Evolutionary conservation across 2,113 vertebrate species (phyloP).

Genomic region (Desmodus rotundus): DNA sequence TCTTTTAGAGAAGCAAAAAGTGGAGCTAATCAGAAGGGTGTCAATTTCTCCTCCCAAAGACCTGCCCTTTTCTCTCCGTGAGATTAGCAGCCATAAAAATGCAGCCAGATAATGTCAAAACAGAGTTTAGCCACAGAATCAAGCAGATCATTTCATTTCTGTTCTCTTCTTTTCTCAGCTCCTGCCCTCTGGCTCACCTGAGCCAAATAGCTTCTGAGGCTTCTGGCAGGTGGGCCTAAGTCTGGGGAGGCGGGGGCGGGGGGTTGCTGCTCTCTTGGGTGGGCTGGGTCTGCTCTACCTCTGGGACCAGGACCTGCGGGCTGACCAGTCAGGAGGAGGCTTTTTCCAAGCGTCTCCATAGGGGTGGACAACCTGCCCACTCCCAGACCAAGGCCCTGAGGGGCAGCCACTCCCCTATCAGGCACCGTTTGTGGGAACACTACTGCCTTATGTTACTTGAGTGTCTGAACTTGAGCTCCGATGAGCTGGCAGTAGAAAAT

Average conservation of each 20-base stretch:
- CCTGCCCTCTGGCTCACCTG: not conserved
- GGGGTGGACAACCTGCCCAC: not conserved
- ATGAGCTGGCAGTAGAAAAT: not conserved
- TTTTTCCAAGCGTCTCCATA: not conserved
- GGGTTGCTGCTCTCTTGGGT: not conserved
- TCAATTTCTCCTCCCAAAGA: not conserved
- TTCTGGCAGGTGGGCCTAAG: not conserved
- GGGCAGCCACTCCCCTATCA: fast-evolving
- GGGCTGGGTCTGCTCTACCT: not conserved
- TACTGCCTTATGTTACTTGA: not conserved
- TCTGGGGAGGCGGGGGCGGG: not conserved
- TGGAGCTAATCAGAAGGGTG: not conserved
- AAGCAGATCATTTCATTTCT: not conserved
- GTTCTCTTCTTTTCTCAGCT: not conserved
- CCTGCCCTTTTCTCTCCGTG: not conserved
- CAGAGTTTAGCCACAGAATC: not conserved
- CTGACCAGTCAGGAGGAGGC: not conserved
- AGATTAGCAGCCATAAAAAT: not conserved
- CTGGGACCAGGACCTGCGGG: not conserved
- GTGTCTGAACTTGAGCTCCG: not conserved
- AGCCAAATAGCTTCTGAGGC: not conserved
- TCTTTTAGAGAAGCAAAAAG: not conserved
- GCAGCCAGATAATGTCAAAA: not conserved
- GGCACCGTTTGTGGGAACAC: not conserved
- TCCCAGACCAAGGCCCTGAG: not conserved